Percentiles rank a stretch among this genome's conserved stretches.
phyloP scores from a whole-genome alignment of 2,113 vertebrate genomes.

The Orycteropus afer region DNA sequence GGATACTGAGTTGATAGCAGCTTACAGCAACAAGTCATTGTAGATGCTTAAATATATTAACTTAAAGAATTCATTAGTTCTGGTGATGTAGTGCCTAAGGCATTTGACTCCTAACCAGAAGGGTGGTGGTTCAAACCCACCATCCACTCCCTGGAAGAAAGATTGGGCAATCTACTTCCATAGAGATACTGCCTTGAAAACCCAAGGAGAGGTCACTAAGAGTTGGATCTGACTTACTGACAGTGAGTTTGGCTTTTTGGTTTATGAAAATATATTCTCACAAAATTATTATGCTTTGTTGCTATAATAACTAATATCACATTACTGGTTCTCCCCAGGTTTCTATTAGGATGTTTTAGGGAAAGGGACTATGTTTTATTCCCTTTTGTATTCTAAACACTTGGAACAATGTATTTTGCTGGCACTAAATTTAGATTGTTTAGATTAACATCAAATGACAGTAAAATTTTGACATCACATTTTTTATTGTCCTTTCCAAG shows the following conservation, averaged over 20 bases:
- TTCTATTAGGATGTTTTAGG: not conserved
- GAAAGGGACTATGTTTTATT: not conserved
- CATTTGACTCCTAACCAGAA: too few relatives aligned
- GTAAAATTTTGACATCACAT: not conserved
- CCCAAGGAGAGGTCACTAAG: too few relatives aligned
- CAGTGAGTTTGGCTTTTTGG: too few relatives aligned
- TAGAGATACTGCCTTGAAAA: too few relatives aligned
- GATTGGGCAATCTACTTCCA: too few relatives aligned
- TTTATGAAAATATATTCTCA: not conserved
- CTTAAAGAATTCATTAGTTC: too few relatives aligned
- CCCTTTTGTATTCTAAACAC: not conserved
- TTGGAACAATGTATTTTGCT: not conserved
- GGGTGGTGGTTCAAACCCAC: too few relatives aligned
- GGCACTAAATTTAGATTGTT: not conserved
- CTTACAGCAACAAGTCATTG: not conserved
- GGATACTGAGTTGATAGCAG: not conserved
- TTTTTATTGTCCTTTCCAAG: not conserved
- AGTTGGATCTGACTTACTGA: too few relatives aligned
- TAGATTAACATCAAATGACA: constrained; percentile 29
- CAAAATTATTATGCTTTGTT: not conserved
- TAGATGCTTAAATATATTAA: not conserved
- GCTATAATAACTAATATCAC: not conserved
- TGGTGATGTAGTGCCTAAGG: too few relatives aligned
- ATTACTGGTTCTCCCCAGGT: not conserved
- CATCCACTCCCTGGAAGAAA: too few relatives aligned